Base-by-base conservation (phyloP, 2,797 vertebrate genomes). In the Iguana delicatissima region DNA sequence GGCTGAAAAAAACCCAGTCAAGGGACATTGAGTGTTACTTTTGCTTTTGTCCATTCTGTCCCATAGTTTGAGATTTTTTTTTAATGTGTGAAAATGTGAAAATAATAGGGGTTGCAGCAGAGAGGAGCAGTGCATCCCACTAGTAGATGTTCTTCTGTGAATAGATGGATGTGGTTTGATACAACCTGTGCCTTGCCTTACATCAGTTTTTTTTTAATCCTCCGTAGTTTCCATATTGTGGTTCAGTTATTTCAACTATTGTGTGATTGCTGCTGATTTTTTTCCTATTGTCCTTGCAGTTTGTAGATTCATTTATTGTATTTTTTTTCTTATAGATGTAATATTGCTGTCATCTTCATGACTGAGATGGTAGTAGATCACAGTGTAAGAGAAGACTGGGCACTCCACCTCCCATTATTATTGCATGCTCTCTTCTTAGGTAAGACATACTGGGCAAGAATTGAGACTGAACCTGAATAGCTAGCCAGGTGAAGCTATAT, bases 351-450 rank as follows among this genome's bases (percentile, higher is more conserved):
- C 89, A 99, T 99, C 95, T 99, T 99, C 94, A 99, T 99, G 99
- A 99, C 99, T 18, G 99, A 99, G 96, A 99, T 99, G 99, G 99
- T 99, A 93, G 99, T 99, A 95, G 99, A 99, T 96, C 99, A 99
- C 97, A 99, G 99, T 24, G 99, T 99, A 92, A 98, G 99, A 95
- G 99, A 99, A 95, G 99, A 99, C 91, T 99, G 99, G 99, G 99
- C 99, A 35, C 97, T 99, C 77, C 99, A 99, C 91, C 97, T 99
- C 16, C 99, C 99, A 0, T 96, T 99, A 29, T 96, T 99, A 32
- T 97, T 99, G 38, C 99, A 99, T 67, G 99, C 99, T 3, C 98
- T 99, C 92, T 99, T 99, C 95, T 96, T 99, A 94, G 99, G 99
- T 99, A 98, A 94, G 98, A 82, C 26, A 26, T 81, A 22, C 22